Evolutionary conservation across 30 jellyfish, hydroid and myxozoan species (phyloP), one percentile per base, ranked within the genome.

Genomic region (Calvadosia cruxmelitensis): DNA sequence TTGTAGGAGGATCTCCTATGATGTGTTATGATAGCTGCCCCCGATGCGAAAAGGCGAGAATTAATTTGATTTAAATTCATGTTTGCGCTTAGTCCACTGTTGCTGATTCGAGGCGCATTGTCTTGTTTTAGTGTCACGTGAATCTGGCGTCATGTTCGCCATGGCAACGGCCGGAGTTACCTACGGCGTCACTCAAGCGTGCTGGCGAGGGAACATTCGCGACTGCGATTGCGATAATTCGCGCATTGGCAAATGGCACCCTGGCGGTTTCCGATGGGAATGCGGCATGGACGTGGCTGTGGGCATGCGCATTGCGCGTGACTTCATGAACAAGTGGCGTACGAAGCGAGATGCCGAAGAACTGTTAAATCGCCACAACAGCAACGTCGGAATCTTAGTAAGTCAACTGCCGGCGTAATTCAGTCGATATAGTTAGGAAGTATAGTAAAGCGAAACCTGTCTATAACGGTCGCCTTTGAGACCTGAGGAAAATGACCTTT

Each of bases 81-180:
- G 20, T 42, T 42, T 42, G 57, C 10, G 20, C 57, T 42, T 5
- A 5, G 15, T 42, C 57, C 10, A 42, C 57, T 42, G 20, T 42
- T 20, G 20, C 15, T 42, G 15, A 42, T 42, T 42, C 10, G 20
- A 5, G 57, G 10, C 20, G 57, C 20, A 10, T 42, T 20, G 57
- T 42, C 57, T 42, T 42, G 57, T 48, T 67, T 31, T 50, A 87
- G 96, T 72, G 3, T 87, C 96, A 2, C 75, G 71, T 66, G 96
- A 87, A 53, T 89, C 96, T 35, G 93, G 94, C 1, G 83, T 66
- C 77, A 80, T 79, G 94, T 74, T 79, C 69, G 96, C 96, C 10
- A 80, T 80, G 82, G 93, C 93, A 70, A 77, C 96, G 16, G 96
- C 96, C 13, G 96, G 96, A n/a, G 80, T 87, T 31, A 69, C 82